These are phyloP conservation scores for Regulus satrapa DNA, from an alignment of 2,113 vertebrate genomes.

Conservation along the genomic window DNA sequence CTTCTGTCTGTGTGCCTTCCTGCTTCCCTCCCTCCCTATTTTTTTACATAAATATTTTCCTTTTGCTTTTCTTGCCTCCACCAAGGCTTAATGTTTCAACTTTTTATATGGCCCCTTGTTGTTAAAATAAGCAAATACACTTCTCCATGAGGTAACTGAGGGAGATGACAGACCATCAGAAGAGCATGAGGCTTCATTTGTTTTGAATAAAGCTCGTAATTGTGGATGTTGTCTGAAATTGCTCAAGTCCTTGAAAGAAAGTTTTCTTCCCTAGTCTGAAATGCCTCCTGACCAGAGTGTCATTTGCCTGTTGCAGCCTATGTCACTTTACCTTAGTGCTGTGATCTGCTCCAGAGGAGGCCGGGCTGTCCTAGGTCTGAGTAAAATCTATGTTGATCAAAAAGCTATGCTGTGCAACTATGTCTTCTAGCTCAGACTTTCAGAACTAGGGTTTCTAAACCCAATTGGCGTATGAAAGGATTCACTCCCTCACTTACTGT, in stretches of 20 bases:
- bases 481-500: too few species aligned
- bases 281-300: neutral
- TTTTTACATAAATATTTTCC: slow-evolving; percentile 42
- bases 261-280: neutral
- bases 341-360: neutral
- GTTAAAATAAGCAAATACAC: neutral
- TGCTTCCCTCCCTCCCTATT: neutral
- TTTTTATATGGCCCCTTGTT: neutral
- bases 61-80: neutral
- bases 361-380: neutral
- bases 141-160: neutral
- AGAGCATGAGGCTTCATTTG: neutral
- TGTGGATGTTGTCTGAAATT: neutral
- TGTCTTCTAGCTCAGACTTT: neutral
- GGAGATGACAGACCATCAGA: neutral
- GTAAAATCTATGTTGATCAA: neutral
- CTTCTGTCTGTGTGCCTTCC: neutral
- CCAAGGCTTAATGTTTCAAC: neutral
- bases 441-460: neutral
- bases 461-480: neutral
- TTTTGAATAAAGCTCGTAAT: neutral
- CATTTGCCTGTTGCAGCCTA: neutral
- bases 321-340: neutral
- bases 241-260: neutral
- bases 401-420: too few species aligned